phyloP scores from a whole-genome alignment of 2,888 invertebrate genomes.

The Cordilura impudica region DNA sequence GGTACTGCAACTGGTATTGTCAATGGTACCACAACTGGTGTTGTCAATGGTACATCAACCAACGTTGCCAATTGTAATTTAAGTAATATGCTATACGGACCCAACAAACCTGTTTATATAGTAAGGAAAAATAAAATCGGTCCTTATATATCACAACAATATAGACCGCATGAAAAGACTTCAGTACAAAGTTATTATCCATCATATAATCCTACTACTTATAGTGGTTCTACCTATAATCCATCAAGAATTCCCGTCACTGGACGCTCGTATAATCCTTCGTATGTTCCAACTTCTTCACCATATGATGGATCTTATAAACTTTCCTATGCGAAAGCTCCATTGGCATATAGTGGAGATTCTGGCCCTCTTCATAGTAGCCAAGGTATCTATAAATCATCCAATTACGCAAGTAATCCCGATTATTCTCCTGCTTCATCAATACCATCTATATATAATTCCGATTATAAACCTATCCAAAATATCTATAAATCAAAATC shows the following conservation, averaged over 20 bases:
- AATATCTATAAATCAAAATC: too few relatives aligned
- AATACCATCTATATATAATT: too few relatives aligned
- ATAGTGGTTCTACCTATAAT: too few relatives aligned
- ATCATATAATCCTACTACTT: too few relatives aligned
- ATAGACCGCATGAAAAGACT: not conserved
- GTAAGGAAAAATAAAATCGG: not conserved
- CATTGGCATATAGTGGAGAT: not conserved
- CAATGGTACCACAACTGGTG: not conserved
- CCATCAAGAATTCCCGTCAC: too few relatives aligned
- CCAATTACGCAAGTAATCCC: too few relatives aligned
- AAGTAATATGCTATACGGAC: not conserved
- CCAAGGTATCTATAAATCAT: too few relatives aligned
- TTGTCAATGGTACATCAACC: not conserved
- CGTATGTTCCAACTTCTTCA: too few relatives aligned
- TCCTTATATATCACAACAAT: not conserved
- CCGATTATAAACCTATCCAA: too few relatives aligned
- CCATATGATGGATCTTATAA: not conserved
- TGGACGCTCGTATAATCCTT: not conserved
- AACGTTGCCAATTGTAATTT: not conserved
- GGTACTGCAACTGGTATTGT: not conserved
- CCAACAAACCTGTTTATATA: slow-evolving; percentile 9
- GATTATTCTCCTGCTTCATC: too few relatives aligned
- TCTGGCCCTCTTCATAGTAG: too few relatives aligned
- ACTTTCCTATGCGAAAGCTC: not conserved
- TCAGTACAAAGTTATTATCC: not conserved